phyloP scores from a whole-genome alignment of 2,113 vertebrate genomes.

The Campylorhamphus procurvoides region DNA sequence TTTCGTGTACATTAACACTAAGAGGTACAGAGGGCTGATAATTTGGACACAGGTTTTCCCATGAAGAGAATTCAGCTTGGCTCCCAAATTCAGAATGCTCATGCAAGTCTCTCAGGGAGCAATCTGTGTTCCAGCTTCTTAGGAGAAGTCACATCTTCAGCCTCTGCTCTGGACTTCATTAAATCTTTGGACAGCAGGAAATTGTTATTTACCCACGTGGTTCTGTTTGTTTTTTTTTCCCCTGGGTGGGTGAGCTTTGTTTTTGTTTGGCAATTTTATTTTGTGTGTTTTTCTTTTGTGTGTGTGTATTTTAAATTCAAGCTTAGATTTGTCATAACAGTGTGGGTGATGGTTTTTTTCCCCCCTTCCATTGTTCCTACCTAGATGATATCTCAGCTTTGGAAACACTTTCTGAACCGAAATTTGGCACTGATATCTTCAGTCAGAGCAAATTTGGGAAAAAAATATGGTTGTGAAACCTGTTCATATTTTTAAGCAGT shows the following conservation, averaged over 20 bases:
- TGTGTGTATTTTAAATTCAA: not conserved
- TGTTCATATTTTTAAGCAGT: not conserved
- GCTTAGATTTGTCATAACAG: not conserved
- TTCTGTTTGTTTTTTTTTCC: not conserved
- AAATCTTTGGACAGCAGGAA: not conserved
- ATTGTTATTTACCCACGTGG: not conserved
- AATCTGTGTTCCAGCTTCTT: not conserved
- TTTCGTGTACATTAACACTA: not conserved
- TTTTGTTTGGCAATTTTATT: not conserved
- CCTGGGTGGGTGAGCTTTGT: accelerated
- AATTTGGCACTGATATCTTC: not conserved
- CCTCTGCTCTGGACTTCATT: not conserved
- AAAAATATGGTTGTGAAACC: not conserved
- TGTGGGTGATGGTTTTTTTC: too few relatives aligned
- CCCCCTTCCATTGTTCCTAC: accelerated
- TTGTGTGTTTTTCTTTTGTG: too few relatives aligned
- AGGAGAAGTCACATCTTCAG: not conserved
- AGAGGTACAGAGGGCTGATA: not conserved
- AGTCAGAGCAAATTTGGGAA: not conserved
- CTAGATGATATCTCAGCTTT: not conserved
- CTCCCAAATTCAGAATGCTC: not conserved
- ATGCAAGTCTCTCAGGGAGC: not conserved
- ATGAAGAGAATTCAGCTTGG: not conserved
- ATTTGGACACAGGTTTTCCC: not conserved
- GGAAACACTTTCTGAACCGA: not conserved